Evolutionary conservation across 2,888 invertebrate genomes (phyloP), one percentile per base, ranked within the genome.

Genomic region (Anorthoa munda): DNA sequence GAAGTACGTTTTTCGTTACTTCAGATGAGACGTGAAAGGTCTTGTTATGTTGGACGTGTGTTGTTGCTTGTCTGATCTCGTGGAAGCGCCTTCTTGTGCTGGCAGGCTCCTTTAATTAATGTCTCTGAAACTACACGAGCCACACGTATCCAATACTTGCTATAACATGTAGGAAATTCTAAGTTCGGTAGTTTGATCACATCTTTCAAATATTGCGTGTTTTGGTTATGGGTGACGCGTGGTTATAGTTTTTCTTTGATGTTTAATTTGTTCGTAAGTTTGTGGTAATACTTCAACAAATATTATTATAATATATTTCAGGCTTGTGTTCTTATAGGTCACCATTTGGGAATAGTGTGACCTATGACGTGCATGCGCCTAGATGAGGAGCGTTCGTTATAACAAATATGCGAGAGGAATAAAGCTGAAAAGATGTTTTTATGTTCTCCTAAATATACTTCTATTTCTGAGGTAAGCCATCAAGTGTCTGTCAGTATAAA

Each of bases 101-200:
- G 95, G 94, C 95, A 94, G 93, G 87, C 90, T 91, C 92, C 93
- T 93, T 94, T 95, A 95, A 95, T 95, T 95, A 95, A 95, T 94
- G 94, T 94, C 94, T 92, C 90, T 85, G 91, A 88, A 92, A 93
- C 93, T 92, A 91, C 86, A 91, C 86, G 85, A 90, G 88, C 86
- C 87, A 86, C 92, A 92, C 90, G 91, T 92, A 91, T 89, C 90
- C 86, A 90, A 91, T 93, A 92, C 91, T 90, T 87, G 86, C 87
- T 90, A 89, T 90, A 88, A 88, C 90, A 90, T 86, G 90, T 86
- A 89, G 90, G 89, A 91, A 92, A 92, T 90, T 89, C 83, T 89
- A 90, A 92, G 87, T 91, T 86, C 75, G 72, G 79, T 89, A 90
- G 86, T 91, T 91, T 90, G 88, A 91, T 92, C 87, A 88, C 82